Base-by-base conservation (phyloP, 2,113 vertebrate genomes). In the Gadus chalcogrammus region DNA sequence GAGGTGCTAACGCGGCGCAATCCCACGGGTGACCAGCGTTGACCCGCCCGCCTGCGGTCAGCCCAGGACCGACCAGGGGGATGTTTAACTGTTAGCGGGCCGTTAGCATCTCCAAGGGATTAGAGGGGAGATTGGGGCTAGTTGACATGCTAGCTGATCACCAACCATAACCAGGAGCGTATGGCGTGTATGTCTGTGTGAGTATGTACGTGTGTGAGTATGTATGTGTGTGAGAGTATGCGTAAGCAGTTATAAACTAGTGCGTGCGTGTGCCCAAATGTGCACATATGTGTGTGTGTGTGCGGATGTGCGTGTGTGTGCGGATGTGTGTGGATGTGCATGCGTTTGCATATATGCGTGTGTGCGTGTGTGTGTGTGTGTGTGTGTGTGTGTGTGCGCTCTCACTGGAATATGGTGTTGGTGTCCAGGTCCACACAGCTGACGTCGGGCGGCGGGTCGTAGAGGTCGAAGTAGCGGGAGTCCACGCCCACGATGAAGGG, bases 331-430 rank as follows among this genome's bases (percentile, higher is more conserved):
- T 3, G 3, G 3, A 31, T 31, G 31, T 31, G 31, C 5, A 31
- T 58, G 55, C 12, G 12, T 48, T 1, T 5, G 42, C 42, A 48
- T 48, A 13, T 48, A 6, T 7, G 5, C 11, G 38, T 31, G 63
- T 8, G 31, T 65, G 35, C 11, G 4, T 18, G n/a, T 17, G 35
- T 64, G 22, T 15, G 1, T 7, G 3, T 4, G 55, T 58, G 55
- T 17, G 17, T 6, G 9, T 3, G 55, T 58, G 15, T 4, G 17
- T 68, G 53, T 28, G 27, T 61, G 60, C 5, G 60, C 16, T 65
- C 96, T 98, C 91, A 99, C 97, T 99, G 95, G 80, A 94, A 98
- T 88, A 99, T 99, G 75, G 95, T 97, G 90, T 97, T 99, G 82
- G 97, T 99, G 89, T 99, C 97, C 87, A 99, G 92, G 88, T 99